These are phyloP conservation scores for Propithecus coquereli DNA, from an alignment of 2,113 vertebrate genomes.

Conservation along the genomic window DNA sequence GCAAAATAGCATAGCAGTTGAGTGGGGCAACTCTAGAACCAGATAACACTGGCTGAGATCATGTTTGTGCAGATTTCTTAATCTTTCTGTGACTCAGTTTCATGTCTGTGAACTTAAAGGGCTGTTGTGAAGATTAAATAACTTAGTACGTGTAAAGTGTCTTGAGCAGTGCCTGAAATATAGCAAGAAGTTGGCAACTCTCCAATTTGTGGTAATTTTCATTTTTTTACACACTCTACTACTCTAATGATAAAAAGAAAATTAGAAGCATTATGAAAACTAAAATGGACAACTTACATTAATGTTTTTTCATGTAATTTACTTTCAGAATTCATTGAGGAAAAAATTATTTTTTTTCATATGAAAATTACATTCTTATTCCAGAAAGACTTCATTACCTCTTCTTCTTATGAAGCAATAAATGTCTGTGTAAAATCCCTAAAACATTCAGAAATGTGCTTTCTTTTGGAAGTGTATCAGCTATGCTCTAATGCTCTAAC, in stretches of 20 bases:
- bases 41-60: neutral
- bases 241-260: neutral
- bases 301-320: conserved; percentile 5
- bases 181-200: neutral
- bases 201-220: neutral
- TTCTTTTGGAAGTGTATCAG: neutral
- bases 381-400: neutral
- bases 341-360: neutral
- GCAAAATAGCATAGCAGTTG: neutral
- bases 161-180: neutral
- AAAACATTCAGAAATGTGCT: neutral
- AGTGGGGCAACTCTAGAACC: neutral
- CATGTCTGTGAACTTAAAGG: neutral
- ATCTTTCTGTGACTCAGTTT: neutral
- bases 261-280: neutral
- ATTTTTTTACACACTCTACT: neutral
- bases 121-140: neutral
- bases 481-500: neutral
- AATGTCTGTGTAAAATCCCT: conserved; percentile 2
- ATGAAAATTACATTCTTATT: neutral
- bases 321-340: conserved; percentile 20
- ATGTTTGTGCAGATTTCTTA: neutral
- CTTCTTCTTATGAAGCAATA: neutral
- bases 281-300: neutral
- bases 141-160: neutral